phyloP scores from a whole-genome alignment of 2,888 invertebrate genomes.

The Marasmarcha lunaedactyla region DNA sequence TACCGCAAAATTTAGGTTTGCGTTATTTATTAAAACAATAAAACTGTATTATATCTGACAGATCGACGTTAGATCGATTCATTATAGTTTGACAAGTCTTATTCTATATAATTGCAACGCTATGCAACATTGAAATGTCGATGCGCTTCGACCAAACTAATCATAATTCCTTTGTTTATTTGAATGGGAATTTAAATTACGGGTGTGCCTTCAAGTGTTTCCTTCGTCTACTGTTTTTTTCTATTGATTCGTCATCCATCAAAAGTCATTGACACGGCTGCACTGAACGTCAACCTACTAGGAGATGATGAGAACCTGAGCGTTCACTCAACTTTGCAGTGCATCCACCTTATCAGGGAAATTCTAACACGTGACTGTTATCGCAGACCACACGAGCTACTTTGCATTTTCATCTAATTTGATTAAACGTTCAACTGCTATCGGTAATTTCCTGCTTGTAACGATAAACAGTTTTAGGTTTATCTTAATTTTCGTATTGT shows the following conservation, averaged over 20 bases:
- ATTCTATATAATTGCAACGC: too few species aligned
- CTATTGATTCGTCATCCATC: slow-evolving; percentile 49
- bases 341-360: slow-evolving; percentile 53
- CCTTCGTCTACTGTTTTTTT: slow-evolving; percentile 4
- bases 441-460: too few species aligned
- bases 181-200: too few species aligned
- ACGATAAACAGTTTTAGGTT: not conserved
- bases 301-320: slow-evolving; percentile 48
- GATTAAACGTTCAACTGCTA: too few species aligned
- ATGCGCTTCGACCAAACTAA: too few species aligned
- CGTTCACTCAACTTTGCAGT: slow-evolving; percentile 53
- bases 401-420: not conserved
- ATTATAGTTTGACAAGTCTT: too few species aligned
- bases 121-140: too few species aligned
- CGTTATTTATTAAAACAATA: too few species aligned
- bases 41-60: too few species aligned
- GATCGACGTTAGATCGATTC: too few species aligned
- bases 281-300: slow-evolving; percentile 47
- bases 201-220: not conserved
- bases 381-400: not conserved
- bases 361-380: slow-evolving; percentile 1
- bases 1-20: too few species aligned
- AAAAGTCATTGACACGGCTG: slow-evolving; percentile 62
- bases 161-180: too few species aligned
- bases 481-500: not conserved